Percentiles rank a stretch among this genome's conserved stretches.
These are phyloP conservation scores for Oncorhynchus masou DNA, from an alignment of 2,113 vertebrate genomes.

Conservation along the genomic window DNA sequence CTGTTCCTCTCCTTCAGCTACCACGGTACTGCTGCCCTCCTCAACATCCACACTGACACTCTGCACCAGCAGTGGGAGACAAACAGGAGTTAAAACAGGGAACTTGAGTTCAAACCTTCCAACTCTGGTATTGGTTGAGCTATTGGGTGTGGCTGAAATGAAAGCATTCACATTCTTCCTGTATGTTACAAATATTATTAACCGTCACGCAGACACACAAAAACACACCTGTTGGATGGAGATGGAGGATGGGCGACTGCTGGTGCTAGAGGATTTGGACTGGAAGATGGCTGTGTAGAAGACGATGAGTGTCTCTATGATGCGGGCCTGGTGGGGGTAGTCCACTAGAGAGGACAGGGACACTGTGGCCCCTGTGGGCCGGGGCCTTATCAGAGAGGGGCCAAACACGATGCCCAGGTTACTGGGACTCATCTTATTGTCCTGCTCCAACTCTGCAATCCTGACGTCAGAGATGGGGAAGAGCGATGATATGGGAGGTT, in stretches of 20 bases:
- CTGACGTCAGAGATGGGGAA: constrained; percentile 60
- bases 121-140: not conserved
- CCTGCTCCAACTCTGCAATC: constrained; percentile 88
- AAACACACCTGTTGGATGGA: constrained; percentile 50
- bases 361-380: constrained; percentile 89
- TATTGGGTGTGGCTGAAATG: not conserved
- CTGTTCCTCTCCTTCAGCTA: constrained; percentile 51
- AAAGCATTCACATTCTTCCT: not conserved
- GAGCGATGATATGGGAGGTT: too few species aligned
- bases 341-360: constrained; percentile 95
- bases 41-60: constrained; percentile 25
- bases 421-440: constrained; percentile 94
- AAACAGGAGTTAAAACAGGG: not conserved
- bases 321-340: constrained; percentile 93
- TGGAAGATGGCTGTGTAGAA: constrained; percentile 84
- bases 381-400: constrained; percentile 89
- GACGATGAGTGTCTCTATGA: constrained; percentile 88
- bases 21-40: constrained; percentile 10
- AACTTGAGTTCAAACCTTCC: not conserved
- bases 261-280: constrained; percentile 38
- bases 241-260: constrained; percentile 24
- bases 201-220: not conserved
- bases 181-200: not conserved
- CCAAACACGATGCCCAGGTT: constrained; percentile 96
- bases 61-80: constrained; percentile 43